Base-by-base conservation (phyloP, 2,113 vertebrate genomes). In the Oncorhynchus keta region DNA sequence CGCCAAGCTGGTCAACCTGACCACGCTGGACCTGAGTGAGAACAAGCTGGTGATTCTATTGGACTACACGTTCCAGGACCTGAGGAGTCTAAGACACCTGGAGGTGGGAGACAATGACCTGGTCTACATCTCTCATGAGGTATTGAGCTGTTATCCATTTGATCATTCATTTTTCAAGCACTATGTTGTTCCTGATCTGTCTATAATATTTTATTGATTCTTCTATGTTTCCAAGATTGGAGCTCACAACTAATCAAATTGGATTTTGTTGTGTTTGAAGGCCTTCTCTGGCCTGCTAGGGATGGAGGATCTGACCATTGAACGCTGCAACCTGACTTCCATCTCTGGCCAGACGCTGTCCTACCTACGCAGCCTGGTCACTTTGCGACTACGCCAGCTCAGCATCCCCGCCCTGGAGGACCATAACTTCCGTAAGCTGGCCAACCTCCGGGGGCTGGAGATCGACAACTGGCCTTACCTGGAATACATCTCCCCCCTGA, bases 71-170 rank as follows among this genome's bases (percentile, higher is more conserved):
- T 99, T 99, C 89, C 96, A 97, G 87, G 98, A 98, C 82, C 91
- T 99, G 82, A 89, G 80, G 68, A 95, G 91, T 88, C 92, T 99
- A 12, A 96, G 94, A 81, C 90, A 91, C 72, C 89, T 99, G 74
- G 96, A 98, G 79, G 95, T 99, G 76, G 98, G 97, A 0, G 97
- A 99, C 90, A 99, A 99, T 0, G 96, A 99, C 88, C 87, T 99
- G 92, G 97, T 99, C 82, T 99, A 98, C 89, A 97, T 99, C 87
- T 97, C 98, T 14, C 96, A 96, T 7, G 94, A 96, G 51, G 91
- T 91, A 80, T 45, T 45, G 39, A 45, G 39, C 39, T 45, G 39
- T 11, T 45, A 45, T 45, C 39, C 39, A 45, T 45, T 45, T 45
- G 9, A 45, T 12, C 9, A 77, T 75, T 5, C 3, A 2, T 62